A percentile compares a stretch with the other conserved stretches of the same genome.
Conservation (phyloP, 2,888 invertebrate species). For the Gymnoscelis rufifasciata region DNA sequence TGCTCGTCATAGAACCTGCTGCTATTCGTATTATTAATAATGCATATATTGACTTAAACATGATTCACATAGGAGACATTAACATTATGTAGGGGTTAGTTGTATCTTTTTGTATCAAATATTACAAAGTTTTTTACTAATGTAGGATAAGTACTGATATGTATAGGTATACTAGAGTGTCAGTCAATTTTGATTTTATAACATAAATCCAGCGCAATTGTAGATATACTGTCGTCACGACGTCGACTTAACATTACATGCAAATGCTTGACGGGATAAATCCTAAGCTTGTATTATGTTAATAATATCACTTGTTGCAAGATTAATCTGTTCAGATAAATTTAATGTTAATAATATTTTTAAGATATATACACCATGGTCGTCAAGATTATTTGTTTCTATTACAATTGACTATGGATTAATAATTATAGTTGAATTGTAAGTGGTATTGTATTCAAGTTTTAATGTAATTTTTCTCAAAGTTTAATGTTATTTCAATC, state of each 20-base stretch:
- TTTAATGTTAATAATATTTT: constrained; percentile 19
- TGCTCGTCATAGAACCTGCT: constrained; percentile 27
- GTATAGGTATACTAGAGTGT: too few species aligned
- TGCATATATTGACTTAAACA: constrained; percentile 58
- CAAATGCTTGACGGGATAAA: constrained; percentile 16
- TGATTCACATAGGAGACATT: constrained; percentile 51
- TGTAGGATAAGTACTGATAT: too few species aligned
- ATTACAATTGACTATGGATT: constrained; percentile 6
- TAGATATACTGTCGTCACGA: neutral
- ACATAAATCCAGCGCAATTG: too few species aligned
- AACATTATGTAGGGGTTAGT: too few species aligned
- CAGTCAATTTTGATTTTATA: too few species aligned
- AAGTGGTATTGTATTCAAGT: constrained; percentile 2
- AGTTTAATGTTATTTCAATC: neutral
- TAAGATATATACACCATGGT: constrained; percentile 14
- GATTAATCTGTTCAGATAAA: constrained; percentile 17
- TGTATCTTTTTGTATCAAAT: too few species aligned
- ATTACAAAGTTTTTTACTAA: too few species aligned
- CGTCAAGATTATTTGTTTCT: constrained; percentile 15
- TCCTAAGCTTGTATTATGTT: constrained; percentile 5
- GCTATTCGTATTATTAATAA: constrained; percentile 50
- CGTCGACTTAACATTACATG: neutral
- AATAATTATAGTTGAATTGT: constrained; percentile 6
- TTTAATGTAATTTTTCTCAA: too few species aligned
- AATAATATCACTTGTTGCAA: constrained; percentile 9